A percentile compares a stretch with the other conserved stretches of the same genome.
Conservation (phyloP, 1,140 invertebrate genomes). For the Drosophila sturtevanti region DNA sequence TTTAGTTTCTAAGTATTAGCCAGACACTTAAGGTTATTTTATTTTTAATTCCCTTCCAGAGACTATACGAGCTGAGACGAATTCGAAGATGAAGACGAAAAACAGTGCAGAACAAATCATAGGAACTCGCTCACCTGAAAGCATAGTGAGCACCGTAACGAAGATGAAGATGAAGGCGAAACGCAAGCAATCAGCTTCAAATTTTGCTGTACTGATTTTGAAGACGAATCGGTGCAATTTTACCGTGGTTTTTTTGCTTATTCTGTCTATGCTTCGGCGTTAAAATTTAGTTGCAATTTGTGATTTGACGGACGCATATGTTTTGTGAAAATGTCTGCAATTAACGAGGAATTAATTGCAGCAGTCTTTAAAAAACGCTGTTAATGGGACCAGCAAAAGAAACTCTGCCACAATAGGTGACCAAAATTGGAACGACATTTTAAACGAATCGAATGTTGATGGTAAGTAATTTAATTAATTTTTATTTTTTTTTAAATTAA, state of each 20-base stretch:
- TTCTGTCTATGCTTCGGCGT: conserved; percentile 8
- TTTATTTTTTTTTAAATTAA: conserved; percentile 21
- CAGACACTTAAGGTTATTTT: no score
- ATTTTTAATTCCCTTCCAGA: no score
- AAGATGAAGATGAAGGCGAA: no score
- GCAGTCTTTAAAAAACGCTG: conserved; percentile 10
- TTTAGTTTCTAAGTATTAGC: no score
- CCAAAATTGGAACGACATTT: conserved; percentile 23
- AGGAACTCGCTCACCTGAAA: no score
- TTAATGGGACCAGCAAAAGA: conserved; percentile 19
- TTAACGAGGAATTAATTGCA: no score
- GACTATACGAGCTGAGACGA: background rate
- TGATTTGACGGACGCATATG: conserved; percentile 11
- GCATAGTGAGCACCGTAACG: no score
- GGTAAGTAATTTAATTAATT: no score
- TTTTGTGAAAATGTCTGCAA: conserved; percentile 18
- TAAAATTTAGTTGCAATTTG: conserved; percentile 14
- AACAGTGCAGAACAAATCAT: background rate
- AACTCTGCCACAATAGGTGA: conserved; percentile 9
- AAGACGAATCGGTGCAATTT: conserved; percentile 17
- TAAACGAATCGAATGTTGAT: conserved; percentile 24
- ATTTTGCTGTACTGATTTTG: conserved; percentile 17
- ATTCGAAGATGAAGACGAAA: background rate
- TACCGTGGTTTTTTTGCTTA: conserved; percentile 16
- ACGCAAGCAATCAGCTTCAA: no score